phyloP scores from a whole-genome alignment of 2,888 invertebrate genomes.

The Dryadula phaetusa region DNA sequence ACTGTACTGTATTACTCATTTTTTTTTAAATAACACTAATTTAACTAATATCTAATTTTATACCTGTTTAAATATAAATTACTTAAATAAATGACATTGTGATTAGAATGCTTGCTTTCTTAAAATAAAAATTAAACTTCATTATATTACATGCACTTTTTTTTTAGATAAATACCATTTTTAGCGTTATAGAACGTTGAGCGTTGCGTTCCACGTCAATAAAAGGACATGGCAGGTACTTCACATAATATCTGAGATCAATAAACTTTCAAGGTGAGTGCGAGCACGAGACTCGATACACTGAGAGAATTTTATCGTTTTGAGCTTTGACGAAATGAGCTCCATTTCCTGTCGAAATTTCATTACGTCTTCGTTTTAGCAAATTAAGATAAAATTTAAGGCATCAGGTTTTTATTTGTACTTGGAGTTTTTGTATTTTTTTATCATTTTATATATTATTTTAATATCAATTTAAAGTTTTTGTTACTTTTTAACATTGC shows the following conservation, averaged over 20 bases:
- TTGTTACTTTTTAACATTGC: background rate
- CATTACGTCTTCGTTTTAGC: constrained; percentile 22
- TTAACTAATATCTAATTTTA: no score
- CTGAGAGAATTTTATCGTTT: constrained; percentile 27
- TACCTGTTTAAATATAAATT: no score
- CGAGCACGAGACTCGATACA: constrained; percentile 33
- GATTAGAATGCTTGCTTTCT: no score
- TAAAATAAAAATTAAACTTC: background rate
- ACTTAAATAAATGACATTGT: no score
- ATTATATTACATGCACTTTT: constrained; percentile 1
- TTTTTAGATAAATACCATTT: constrained; percentile 8
- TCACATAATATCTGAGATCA: constrained; percentile 44
- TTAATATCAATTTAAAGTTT: background rate
- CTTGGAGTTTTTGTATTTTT: background rate
- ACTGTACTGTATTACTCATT: background rate
- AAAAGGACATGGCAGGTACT: constrained; percentile 44
- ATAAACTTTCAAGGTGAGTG: constrained; percentile 47
- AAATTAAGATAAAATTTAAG: constrained; percentile 9
- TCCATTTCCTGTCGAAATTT: constrained; percentile 33
- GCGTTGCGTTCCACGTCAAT: constrained; percentile 39
- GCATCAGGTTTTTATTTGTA: background rate
- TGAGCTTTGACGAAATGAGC: constrained; percentile 27
- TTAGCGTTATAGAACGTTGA: constrained; percentile 32
- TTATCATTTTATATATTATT: background rate
- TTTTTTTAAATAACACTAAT: no score